phyloP scores from a whole-genome alignment of 2,888 invertebrate species.

The Synergus laeviventris region DNA sequence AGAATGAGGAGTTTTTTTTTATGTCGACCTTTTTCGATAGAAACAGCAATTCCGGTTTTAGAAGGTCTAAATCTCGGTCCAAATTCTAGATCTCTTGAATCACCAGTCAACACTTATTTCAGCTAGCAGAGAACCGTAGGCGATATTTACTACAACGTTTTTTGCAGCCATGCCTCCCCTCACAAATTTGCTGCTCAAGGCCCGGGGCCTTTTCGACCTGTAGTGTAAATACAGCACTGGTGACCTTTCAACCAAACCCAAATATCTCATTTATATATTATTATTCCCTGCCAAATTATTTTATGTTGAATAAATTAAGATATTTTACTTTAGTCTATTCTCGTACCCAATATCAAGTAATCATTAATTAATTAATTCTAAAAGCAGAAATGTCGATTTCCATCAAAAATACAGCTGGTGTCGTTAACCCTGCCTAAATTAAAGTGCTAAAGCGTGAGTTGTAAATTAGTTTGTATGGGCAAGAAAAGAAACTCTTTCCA shows the following conservation, averaged over 20 bases:
- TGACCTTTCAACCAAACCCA: background rate
- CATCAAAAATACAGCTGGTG: background rate
- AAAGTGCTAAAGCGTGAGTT: background rate
- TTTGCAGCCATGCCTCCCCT: no score
- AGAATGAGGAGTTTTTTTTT: conserved; percentile 35
- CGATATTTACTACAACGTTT: no score
- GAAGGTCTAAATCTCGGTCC: conserved; percentile 29
- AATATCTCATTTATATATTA: background rate
- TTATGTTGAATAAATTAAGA: background rate
- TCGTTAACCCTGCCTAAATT: background rate
- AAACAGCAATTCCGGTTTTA: conserved; percentile 35
- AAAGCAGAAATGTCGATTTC: background rate
- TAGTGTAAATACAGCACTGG: no score
- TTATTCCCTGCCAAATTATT: background rate
- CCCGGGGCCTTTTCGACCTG: no score
- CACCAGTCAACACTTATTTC: conserved; percentile 7
- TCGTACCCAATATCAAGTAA: background rate
- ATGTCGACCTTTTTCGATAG: conserved; percentile 32
- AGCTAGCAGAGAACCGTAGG: background rate
- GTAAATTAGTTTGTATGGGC: background rate
- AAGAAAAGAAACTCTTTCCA: no score
- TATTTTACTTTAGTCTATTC: background rate
- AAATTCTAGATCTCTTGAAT: conserved; percentile 31
- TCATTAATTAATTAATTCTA: background rate
- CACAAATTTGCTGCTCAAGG: no score